Evolutionary conservation across 1,140 invertebrate species (phyloP).

Genomic region (Aphaenogaster rudis): DNA sequence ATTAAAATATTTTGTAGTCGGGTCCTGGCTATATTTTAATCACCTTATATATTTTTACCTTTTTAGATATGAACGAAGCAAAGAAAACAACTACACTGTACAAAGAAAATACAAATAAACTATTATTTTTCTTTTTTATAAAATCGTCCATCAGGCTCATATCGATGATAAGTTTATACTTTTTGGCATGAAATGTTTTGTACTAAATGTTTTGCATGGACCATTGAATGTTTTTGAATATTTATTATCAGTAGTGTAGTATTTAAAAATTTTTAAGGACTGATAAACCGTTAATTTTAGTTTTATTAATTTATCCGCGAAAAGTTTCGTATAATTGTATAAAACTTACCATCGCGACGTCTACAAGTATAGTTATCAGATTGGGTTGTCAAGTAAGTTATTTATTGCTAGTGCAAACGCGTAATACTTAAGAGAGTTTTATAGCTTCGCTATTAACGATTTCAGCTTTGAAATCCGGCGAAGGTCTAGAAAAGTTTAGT

Average conservation of each 20-base stretch:
- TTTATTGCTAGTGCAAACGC: neutral
- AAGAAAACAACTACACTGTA: too few species aligned
- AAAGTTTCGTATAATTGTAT: neutral
- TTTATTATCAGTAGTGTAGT: neutral
- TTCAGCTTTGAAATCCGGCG: conserved; percentile 50
- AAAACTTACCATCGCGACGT: neutral
- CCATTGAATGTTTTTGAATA: too few species aligned
- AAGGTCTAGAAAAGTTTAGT: neutral
- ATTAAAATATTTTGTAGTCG: too few species aligned
- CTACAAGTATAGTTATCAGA: neutral
- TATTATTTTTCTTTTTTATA: too few species aligned
- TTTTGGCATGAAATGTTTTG: neutral
- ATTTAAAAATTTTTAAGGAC: neutral
- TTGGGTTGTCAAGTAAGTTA: neutral
- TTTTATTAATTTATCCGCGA: neutral
- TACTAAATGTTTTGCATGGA: too few species aligned
- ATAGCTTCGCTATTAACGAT: conserved; percentile 45
- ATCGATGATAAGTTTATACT: neutral
- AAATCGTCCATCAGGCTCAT: neutral
- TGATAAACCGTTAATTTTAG: neutral
- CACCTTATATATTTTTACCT: too few species aligned
- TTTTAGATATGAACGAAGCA: too few species aligned
- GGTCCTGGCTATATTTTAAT: too few species aligned
- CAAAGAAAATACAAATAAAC: too few species aligned
- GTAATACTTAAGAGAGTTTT: conserved; percentile 48